Percentiles rank a stretch among this genome's conserved stretches.
These are phyloP conservation scores for Halcyon malimbica DNA, from an alignment of 2,113 vertebrate species.

Conservation along the genomic window DNA sequence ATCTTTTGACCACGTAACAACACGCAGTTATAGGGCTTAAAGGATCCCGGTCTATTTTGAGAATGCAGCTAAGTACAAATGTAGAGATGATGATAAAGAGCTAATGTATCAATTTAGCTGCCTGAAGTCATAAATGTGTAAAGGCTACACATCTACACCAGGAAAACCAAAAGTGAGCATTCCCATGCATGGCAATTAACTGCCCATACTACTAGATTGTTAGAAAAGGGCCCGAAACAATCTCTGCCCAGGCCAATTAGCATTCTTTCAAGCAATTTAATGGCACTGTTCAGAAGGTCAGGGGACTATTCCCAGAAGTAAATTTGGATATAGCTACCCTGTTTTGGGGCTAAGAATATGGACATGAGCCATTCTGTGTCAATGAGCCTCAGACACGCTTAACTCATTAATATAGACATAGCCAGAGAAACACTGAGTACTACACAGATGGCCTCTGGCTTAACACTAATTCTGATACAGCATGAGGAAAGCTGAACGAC, in stretches of 20 bases:
- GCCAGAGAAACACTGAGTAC: not conserved
- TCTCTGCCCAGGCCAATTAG: not conserved
- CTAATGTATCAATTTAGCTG: not conserved
- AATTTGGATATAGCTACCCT: not conserved
- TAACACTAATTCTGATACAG: constrained; percentile 13
- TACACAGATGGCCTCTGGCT: constrained; percentile 2
- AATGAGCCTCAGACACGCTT: not conserved
- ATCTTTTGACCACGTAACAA: not conserved
- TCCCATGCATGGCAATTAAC: not conserved
- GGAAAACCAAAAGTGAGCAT: not conserved
- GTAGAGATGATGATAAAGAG: not conserved
- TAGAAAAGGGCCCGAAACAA: not conserved
- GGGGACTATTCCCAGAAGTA: not conserved
- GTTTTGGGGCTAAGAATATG: not conserved
- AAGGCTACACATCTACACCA: not conserved
- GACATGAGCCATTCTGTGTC: not conserved
- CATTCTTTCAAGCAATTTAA: not conserved
- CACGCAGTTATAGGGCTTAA: not conserved
- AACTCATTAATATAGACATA: not conserved
- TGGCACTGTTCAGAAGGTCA: not conserved
- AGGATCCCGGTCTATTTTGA: not conserved
- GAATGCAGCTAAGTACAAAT: not conserved
- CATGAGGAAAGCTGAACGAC: not conserved
- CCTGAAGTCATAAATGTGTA: not conserved
- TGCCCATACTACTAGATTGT: not conserved